Evolutionary conservation across 2,888 invertebrate genomes (phyloP), one percentile per base, ranked within the genome.

Genomic region (Dolomedes plantarius): DNA sequence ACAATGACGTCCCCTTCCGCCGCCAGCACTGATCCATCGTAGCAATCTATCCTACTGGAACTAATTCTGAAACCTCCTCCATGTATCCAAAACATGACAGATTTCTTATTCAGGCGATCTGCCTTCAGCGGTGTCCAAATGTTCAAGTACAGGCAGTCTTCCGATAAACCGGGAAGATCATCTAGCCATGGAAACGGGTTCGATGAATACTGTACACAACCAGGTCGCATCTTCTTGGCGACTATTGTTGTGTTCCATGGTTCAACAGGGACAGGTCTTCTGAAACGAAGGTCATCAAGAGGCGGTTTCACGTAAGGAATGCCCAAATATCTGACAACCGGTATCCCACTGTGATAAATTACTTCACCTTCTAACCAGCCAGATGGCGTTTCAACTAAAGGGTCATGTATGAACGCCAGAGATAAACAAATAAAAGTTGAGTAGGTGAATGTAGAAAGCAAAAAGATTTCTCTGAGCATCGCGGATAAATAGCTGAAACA

Each of bases 61-160:
- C 71, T 46, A n/a, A 50, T 62, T 23, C 62, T 19, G 31, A 81
- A 81, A 2, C 75, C 81, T 7, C 86, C 86, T 1, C 81, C 75
- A 32, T 81, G 64, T 16, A 86, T 62, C 68, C 68, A 86, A 16
- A 86, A 50, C 75, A 86, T 81, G 0, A 86, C 86, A 7, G 86
- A 1, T 19, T 72, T 71, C 27, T 68, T 46, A 3, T 19, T 23
- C 13, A 6, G 6, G 19, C n/a, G 13, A 13, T 19, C 23, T n/a
- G 27, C 2, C 1, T 1, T 3, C 56, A 13, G 5, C 13, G 74
- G 74, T 5, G 50, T 31, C 65, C 69, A 87, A 16, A 88, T 41
- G 31, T 86, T 87, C 19, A 87, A 36, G 19, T 76, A 73, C 0
- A 87, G 64, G 46, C 87, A 87, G 28, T 87, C 82, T 29, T 68